Conservation (phyloP, 1,140 invertebrate genomes). For the Drosophila neocordata region DNA sequence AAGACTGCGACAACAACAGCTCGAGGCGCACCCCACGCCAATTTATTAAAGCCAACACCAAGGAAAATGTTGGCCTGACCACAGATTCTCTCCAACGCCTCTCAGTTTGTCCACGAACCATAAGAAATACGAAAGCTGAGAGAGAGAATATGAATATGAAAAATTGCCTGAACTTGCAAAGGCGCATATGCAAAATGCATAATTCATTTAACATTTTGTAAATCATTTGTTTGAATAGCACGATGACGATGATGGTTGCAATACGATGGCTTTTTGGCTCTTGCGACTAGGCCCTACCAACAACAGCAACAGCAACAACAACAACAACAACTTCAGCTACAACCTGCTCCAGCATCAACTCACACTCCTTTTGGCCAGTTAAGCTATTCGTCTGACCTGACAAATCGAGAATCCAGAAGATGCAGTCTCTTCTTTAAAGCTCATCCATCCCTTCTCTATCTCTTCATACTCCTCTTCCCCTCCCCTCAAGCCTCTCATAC, state of each 20-base stretch:
- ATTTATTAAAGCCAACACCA: constrained; percentile 81
- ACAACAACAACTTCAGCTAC: constrained; percentile 33
- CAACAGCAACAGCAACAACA: constrained; percentile 17
- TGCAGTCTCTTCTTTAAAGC: constrained; percentile 28
- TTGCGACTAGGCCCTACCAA: constrained; percentile 24
- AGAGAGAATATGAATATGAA: constrained; percentile 58
- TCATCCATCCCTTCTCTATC: constrained; percentile 8
- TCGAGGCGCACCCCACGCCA: constrained; percentile 74
- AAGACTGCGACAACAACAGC: constrained; percentile 56
- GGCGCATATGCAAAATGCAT: constrained; percentile 78
- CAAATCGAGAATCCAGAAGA: constrained; percentile 55
- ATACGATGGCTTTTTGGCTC: constrained; percentile 35
- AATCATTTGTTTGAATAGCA: constrained; percentile 82
- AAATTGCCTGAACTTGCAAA: constrained; percentile 67
- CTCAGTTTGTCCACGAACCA: neutral
- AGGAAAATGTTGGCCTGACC: constrained; percentile 21
- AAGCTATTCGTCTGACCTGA: constrained; percentile 76
- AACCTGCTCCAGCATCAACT: constrained; percentile 39
- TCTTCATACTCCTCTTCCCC: constrained; percentile 12
- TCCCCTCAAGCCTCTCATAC: constrained; percentile 13
- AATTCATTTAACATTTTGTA: constrained; percentile 83
- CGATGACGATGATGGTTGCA: constrained; percentile 67
- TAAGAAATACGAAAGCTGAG: neutral
- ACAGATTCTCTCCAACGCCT: constrained; percentile 30
- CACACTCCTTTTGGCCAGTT: constrained; percentile 52